Percentiles rank a stretch among this genome's conserved stretches.
phyloP scores from a whole-genome alignment of 1,140 invertebrate genomes.

The Bombus soroeensis region DNA sequence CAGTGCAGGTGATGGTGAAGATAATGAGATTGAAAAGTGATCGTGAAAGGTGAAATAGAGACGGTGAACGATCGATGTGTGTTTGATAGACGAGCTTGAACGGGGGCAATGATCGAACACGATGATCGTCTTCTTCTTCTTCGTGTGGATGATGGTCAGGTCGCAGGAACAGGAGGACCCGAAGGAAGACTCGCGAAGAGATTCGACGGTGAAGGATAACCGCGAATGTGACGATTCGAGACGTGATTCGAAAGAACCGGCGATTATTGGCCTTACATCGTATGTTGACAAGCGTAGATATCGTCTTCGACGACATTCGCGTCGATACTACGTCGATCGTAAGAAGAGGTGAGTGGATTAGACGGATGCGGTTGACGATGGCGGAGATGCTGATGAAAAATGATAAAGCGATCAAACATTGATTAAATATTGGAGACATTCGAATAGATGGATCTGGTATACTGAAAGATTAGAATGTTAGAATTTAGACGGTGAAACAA shows the following conservation, averaged over 20 bases:
- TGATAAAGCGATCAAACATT: too few relatives aligned
- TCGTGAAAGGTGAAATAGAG: not conserved
- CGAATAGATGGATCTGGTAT: too few relatives aligned
- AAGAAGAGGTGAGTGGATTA: conserved; percentile 72
- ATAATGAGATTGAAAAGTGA: not conserved
- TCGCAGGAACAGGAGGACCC: conserved; percentile 33
- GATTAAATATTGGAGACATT: too few relatives aligned
- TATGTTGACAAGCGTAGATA: conserved; percentile 70
- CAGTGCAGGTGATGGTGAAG: not conserved
- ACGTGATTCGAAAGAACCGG: conserved; percentile 72
- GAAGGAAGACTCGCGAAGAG: conserved; percentile 44
- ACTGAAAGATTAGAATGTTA: too few relatives aligned
- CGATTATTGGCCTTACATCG: conserved; percentile 47
- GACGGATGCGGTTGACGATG: too few relatives aligned
- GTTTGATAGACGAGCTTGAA: conserved; percentile 5
- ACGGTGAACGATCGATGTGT: conserved; percentile 14
- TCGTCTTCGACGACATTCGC: conserved; percentile 71
- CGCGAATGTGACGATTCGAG: conserved; percentile 55
- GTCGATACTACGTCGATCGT: conserved; percentile 76
- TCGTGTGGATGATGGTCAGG: conserved; percentile 71
- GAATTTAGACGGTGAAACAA: too few relatives aligned
- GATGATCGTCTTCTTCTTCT: conserved; percentile 75
- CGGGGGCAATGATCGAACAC: conserved; percentile 45
- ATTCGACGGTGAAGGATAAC: conserved; percentile 39
- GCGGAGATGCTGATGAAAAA: too few relatives aligned